phyloP scores from a whole-genome alignment of 2,113 vertebrate species.

The Columbina picui region DNA sequence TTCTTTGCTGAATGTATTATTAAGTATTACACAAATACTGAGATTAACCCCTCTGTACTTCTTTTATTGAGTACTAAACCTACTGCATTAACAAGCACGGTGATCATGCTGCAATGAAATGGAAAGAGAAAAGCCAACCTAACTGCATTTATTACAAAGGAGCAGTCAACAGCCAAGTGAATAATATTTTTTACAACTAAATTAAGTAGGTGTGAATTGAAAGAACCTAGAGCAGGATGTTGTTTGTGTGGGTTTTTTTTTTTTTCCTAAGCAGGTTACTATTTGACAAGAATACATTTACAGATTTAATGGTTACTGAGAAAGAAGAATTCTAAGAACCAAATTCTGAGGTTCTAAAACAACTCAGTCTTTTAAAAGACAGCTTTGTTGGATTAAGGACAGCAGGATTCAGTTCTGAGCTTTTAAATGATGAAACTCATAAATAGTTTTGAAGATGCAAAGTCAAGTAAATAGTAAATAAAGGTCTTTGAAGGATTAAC shows the following conservation, averaged over 20 bases:
- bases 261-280: not conserved
- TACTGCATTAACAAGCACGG: not conserved
- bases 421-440: constrained; percentile 23
- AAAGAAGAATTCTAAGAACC: not conserved
- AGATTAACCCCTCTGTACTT: not conserved
- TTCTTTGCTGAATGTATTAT: not conserved
- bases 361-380: not conserved
- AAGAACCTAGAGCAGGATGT: not conserved
- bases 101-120: not conserved
- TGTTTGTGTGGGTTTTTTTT: not conserved
- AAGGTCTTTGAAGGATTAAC: constrained; percentile 50
- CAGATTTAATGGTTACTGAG: not conserved
- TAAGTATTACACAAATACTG: not conserved
- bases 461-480: constrained; percentile 60
- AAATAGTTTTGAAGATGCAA: constrained; percentile 23
- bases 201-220: not conserved
- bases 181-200: not conserved
- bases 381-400: not conserved
- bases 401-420: not conserved
- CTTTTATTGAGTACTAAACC: not conserved
- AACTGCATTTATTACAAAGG: not conserved
- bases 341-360: not conserved
- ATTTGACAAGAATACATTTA: not conserved
- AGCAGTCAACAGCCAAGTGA: not conserved
- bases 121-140: not conserved